Base-by-base conservation (phyloP, 2,797 vertebrate species). In the Pagetopsis macropterus region DNA sequence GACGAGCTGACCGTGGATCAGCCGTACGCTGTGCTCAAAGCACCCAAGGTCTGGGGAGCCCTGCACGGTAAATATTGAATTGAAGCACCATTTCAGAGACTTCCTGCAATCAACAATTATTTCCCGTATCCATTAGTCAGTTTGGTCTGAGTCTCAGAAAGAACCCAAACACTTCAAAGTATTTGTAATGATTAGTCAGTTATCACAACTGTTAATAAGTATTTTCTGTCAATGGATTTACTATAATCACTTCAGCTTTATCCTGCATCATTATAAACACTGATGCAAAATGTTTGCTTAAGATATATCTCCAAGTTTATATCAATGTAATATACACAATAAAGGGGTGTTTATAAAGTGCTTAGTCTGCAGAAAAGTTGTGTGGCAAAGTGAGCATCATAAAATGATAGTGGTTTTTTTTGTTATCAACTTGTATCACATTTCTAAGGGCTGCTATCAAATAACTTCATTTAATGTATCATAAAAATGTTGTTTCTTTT, bases 31-130 rank as follows among this genome's bases (percentile, higher is more conserved):
- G 6, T 94, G 49, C 90, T 99, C 56, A 96, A 95, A 84, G 96
- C 97, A 15, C 70, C 91, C 2, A 96, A 89, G 59, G 95, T 98
- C 16, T 99, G 98, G 98, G 98, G 98, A 85, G 96, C 95, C 41
- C 91, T 99, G 83, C 95, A 95, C 85, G 98, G 98, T 99, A 93
- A 85, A 37, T 79, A 31, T 37, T 37, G 6, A 37, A 9, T 37
- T 37, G 37, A 37, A 37, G 7, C n/a, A 61, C 4, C 31, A 10
- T 11, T 27, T 51, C 5, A 56, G 15, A 62, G 17, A 43, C 40
- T 72, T 43, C 54, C 17, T 16, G 33, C 8, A 31, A 8, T 5
- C 3, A 49, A 27, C 48, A 17, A 2, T 37, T 9, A 37, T 37
- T 37, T 37, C 33, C 6, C 37, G n/a, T 15, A 9, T 31, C 2